These are phyloP conservation scores for Desmophyllum pertusum DNA, from an alignment of 92 coral and sea anemone species.

Conservation along the genomic window DNA sequence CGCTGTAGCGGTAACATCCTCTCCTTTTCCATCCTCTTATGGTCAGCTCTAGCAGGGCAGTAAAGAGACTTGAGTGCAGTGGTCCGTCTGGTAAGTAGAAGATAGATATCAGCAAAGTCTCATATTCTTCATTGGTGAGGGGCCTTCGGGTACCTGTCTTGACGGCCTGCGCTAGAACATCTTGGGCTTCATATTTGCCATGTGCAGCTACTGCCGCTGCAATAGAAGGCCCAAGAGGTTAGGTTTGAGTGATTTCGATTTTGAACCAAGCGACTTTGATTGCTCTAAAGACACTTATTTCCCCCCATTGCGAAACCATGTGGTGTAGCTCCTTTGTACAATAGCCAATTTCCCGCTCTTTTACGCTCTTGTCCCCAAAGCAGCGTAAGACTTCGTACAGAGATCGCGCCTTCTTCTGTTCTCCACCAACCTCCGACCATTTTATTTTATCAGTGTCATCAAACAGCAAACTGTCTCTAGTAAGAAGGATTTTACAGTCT, in stretches of 20 bases:
- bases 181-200: constrained; percentile 71
- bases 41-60: constrained; percentile 61
- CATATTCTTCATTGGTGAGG: constrained; percentile 77
- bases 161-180: constrained; percentile 71
- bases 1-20: constrained; percentile 69
- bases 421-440: constrained; percentile 69
- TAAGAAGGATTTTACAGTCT: constrained; percentile 43
- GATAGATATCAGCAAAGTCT: constrained; percentile 72
- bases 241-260: constrained; percentile 77
- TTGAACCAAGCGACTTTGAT: constrained; percentile 49
- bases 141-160: constrained; percentile 67
- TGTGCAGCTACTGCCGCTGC: constrained; percentile 74
- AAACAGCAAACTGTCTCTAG: constrained; percentile 62
- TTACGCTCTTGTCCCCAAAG: constrained; percentile 64
- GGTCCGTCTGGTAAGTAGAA: constrained; percentile 88
- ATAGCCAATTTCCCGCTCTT: constrained; percentile 72
- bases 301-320: constrained; percentile 64
- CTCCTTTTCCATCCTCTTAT: constrained; percentile 51
- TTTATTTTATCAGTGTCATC: constrained; percentile 57
- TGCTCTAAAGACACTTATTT: constrained; percentile 44
- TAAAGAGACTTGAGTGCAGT: constrained; percentile 66
- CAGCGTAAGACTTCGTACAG: constrained; percentile 82
- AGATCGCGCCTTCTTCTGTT: constrained; percentile 64
- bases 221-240: constrained; percentile 79
- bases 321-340: constrained; percentile 81